These are phyloP conservation scores for Julus scandinavius DNA, from an alignment of 2,888 invertebrate species.

Conservation along the genomic window DNA sequence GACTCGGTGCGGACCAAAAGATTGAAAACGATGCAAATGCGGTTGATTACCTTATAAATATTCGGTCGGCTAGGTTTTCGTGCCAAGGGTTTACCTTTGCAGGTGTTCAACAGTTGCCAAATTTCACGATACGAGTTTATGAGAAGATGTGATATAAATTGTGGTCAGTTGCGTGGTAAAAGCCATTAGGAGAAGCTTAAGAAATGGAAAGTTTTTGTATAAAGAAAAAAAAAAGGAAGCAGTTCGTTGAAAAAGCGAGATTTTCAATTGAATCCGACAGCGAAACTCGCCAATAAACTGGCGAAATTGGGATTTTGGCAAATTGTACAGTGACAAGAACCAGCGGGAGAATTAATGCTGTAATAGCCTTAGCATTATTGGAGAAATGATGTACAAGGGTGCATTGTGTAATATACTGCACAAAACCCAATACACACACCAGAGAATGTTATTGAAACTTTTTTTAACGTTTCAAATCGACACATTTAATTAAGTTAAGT, in stretches of 20 bases:
- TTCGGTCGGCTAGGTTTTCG: not conserved
- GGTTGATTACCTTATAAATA: not conserved
- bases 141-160: constrained; percentile 14
- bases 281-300: not conserved
- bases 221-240: not conserved
- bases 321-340: constrained; percentile 1
- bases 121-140: not conserved
- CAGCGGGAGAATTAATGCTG: not conserved
- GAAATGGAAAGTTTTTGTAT: not conserved
- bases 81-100: not conserved
- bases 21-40: constrained; percentile 11
- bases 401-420: too few relatives aligned
- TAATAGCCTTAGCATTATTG: not conserved
- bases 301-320: not conserved
- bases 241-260: constrained; percentile 3
- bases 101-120: constrained; percentile 9
- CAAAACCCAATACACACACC: too few relatives aligned
- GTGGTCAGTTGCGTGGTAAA: constrained; percentile 12
- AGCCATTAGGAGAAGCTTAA: not conserved
- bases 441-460: too few relatives aligned
- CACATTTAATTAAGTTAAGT: too few relatives aligned
- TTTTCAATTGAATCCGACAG: constrained; percentile 17
- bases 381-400: too few relatives aligned
- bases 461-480: too few relatives aligned
- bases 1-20: not conserved